A percentile compares a stretch with the other conserved stretches of the same genome.
Conservation (phyloP, 1,140 invertebrate species). For the Zaprionus ghesquierei region DNA sequence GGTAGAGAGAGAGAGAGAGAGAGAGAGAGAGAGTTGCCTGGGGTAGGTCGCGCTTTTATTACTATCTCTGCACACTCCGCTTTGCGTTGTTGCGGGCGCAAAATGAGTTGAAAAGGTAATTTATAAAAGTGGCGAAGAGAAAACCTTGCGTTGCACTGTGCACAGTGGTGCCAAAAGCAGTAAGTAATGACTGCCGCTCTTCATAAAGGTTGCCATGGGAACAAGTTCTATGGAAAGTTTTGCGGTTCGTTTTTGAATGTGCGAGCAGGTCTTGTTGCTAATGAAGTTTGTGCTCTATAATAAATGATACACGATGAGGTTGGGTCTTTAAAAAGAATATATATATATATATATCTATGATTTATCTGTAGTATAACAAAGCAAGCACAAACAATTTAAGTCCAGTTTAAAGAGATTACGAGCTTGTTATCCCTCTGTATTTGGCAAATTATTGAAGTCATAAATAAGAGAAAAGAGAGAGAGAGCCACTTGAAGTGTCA, state of each 20-base stretch:
- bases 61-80: conserved; percentile 4
- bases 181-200: background rate
- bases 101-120: conserved; percentile 55
- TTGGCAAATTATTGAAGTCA: background rate
- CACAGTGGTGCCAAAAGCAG: conserved; percentile 43
- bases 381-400: background rate
- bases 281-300: background rate
- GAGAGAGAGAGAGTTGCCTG: background rate
- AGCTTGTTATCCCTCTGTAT: background rate
- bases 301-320: too few species aligned
- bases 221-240: background rate
- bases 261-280: background rate
- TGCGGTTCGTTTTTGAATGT: background rate
- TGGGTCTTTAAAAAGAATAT: too few species aligned
- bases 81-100: conserved; percentile 31
- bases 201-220: background rate
- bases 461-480: conserved; percentile 25
- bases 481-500: background rate
- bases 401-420: background rate
- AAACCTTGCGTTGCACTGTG: background rate
- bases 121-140: conserved; percentile 42
- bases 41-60: background rate
- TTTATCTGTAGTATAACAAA: background rate
- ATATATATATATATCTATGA: too few species aligned
- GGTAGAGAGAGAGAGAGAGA: background rate